Conservation (phyloP, 2,113 vertebrate genomes). For the mouse (Mus musculus) region DNA sequence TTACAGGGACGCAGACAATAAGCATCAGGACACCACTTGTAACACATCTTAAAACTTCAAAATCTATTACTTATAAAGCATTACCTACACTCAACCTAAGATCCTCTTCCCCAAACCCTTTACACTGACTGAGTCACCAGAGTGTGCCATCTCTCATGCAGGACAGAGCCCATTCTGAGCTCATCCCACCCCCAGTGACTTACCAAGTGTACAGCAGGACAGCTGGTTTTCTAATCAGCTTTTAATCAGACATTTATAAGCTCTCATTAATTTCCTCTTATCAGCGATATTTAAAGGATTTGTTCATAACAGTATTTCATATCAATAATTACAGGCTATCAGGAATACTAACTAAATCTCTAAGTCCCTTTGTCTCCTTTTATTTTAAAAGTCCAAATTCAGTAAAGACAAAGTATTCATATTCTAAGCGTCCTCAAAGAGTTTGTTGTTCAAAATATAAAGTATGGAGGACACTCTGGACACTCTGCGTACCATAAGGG, state of each 20-base stretch:
- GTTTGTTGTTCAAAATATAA: constrained; percentile 15
- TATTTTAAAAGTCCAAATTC: constrained; percentile 21
- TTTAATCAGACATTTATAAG: neutral
- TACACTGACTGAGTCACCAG: neutral
- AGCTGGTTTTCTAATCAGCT: neutral
- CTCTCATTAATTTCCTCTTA: neutral
- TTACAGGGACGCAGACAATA: neutral
- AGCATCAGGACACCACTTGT: neutral
- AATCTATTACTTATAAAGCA: neutral
- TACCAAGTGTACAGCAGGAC: neutral
- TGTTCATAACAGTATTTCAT: constrained; percentile 18
- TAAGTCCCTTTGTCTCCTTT: constrained; percentile 29
- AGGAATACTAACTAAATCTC: constrained; percentile 1
- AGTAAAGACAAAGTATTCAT: neutral
- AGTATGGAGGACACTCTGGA: neutral
- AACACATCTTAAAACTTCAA: neutral
- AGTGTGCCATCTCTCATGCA: neutral
- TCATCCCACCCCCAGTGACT: neutral
- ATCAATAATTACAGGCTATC: neutral
- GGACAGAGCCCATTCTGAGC: neutral
- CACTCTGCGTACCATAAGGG: neutral
- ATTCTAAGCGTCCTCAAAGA: neutral
- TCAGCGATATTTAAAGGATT: constrained; percentile 23
- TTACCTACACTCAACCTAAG: neutral
- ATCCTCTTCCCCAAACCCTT: neutral